Evolutionary conservation across 2,888 invertebrate genomes (phyloP).

Genomic region (Empis stercorea): DNA sequence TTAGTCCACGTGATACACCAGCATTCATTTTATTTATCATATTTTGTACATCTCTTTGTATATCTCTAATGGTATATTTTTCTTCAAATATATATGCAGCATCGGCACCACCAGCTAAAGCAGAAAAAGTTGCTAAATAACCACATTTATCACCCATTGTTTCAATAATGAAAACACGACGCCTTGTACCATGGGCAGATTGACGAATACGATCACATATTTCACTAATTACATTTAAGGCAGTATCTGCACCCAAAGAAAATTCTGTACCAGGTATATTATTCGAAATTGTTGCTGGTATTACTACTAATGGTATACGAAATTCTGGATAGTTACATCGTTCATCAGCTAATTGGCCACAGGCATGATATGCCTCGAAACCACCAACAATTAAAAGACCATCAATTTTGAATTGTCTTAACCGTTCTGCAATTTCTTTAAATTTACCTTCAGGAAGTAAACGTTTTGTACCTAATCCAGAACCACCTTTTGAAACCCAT

Average conservation of each 20-base stretch:
- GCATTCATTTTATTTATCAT: slow-evolving; percentile 89
- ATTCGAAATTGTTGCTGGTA: slow-evolving; percentile 92
- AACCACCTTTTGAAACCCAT: slow-evolving; percentile 94
- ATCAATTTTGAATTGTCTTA: slow-evolving; percentile 73
- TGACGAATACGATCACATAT: slow-evolving; percentile 89
- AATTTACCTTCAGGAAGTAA: slow-evolving; percentile 66
- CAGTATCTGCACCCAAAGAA: slow-evolving; percentile 87
- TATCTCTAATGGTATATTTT: slow-evolving; percentile 73
- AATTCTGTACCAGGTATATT: slow-evolving; percentile 96
- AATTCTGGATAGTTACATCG: slow-evolving; percentile 48
- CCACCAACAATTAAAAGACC: slow-evolving; percentile 78
- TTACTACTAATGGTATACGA: slow-evolving; percentile 79
- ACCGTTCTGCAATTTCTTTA: slow-evolving; percentile 59
- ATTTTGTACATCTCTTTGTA: slow-evolving; percentile 76
- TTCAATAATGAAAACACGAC: slow-evolving; percentile 85
- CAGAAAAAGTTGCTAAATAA: slow-evolving; percentile 86
- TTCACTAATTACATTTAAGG: slow-evolving; percentile 91
- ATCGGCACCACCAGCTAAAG: slow-evolving; percentile 89
- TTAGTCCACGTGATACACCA: slow-evolving; percentile 78
- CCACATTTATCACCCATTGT: slow-evolving; percentile 98
- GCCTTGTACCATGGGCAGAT: slow-evolving; percentile 91
- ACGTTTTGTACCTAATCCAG: slow-evolving; percentile 84
- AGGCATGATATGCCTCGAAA: slow-evolving; percentile 57
- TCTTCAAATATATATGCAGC: slow-evolving; percentile 95
- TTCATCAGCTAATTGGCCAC: slow-evolving; percentile 17